Evolutionary conservation across 1,140 invertebrate species (phyloP).

Genomic region (Drosophila baimaii): DNA sequence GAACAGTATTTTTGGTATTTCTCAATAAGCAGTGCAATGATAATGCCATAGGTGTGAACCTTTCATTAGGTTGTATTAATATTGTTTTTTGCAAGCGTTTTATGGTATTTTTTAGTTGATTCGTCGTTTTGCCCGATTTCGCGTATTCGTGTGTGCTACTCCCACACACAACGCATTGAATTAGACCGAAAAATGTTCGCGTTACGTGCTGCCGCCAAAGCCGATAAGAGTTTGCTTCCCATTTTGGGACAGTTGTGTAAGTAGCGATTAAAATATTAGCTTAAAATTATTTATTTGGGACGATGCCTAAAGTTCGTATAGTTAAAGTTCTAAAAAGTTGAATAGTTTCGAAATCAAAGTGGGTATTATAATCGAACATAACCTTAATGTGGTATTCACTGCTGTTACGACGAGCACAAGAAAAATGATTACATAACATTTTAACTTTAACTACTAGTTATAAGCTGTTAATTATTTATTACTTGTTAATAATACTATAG

Average conservation of each 20-base stretch:
- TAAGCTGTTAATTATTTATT: neutral
- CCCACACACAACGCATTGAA: conserved; percentile 11
- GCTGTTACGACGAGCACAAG: conserved; percentile 6
- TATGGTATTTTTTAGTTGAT: conserved; percentile 4
- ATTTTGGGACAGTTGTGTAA: conserved; percentile 78
- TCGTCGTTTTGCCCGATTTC: neutral
- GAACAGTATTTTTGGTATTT: neutral
- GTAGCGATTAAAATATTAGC: conserved; percentile 34
- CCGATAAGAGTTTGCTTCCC: conserved; percentile 75
- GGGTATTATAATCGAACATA: neutral
- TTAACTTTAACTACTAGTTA: neutral
- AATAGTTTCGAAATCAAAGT: neutral
- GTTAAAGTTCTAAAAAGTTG: neutral
- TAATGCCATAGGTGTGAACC: neutral
- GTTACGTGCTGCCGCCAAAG: conserved; percentile 76
- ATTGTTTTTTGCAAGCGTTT: neutral
- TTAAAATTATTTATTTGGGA: neutral
- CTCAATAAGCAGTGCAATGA: neutral
- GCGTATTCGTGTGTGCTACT: neutral
- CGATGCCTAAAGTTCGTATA: neutral
- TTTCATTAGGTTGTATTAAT: neutral
- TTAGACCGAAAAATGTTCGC: conserved; percentile 68
- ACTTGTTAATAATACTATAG: too few species aligned
- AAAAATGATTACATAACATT: conserved; percentile 6
- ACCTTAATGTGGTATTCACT: conserved; percentile 4